Base-by-base conservation (phyloP, 2,888 invertebrate species). In the Mimas tiliae region DNA sequence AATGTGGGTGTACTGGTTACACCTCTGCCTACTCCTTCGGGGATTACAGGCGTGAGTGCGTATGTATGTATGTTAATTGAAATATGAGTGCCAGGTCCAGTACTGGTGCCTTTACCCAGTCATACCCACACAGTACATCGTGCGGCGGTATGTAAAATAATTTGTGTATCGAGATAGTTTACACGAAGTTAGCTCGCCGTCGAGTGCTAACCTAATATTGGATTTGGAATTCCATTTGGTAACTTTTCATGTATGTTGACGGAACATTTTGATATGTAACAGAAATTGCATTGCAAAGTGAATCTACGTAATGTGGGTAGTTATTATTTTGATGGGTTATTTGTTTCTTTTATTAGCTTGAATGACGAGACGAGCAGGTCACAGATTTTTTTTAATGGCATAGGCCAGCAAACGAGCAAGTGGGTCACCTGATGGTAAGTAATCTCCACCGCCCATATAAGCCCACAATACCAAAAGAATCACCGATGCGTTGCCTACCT, bases 171-270 rank as follows among this genome's bases (percentile, higher is more conserved):
- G 45, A 55, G 19, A 7, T 27, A 21, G 12, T 64, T 64, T 47
- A 27, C 47, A 47, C 3, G 21, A n/a, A 47, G 53, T 34, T 55
- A 12, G 11, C 38, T n/a, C 16, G 11, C 12, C 14, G 42, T 38
- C 8, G 45, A 47, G 64, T n/a, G 47, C 53, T 53, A 47, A 16
- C 45, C 53, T 33, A 64, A 64, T 53, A 55, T 33, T 33, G 50
- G 11, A 42, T 58, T 58, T 33, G 27, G 58, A 51, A 45, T 69
- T 27, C 65, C 38, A 62, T 51, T 47, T 65, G 27, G 21, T 16
- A 50, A 48, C 53, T 62, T 48, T 33, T 33, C 33, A 42, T 38
- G 16, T 45, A 12, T 64, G 45, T 64, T 64, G 12, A 64, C 33
- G 6, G 16, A n/a, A 33, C 64, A 53, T 53, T 51, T 64, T 38